Base-by-base conservation (phyloP, 2,797 vertebrate genomes). In the Danio tinwini region DNA sequence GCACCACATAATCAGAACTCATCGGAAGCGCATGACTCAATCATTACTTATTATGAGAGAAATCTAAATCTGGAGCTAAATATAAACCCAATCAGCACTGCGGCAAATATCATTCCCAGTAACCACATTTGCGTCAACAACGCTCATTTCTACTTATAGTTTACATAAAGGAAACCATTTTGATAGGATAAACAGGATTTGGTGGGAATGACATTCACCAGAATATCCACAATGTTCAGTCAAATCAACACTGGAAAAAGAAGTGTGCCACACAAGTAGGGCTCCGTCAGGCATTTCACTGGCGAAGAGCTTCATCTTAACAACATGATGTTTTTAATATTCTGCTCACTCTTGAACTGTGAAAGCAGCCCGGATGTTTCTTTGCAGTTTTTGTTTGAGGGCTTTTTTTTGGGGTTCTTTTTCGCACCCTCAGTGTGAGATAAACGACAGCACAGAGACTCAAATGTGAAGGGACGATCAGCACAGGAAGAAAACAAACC, bases 331-430 rank as follows among this genome's bases (percentile, higher is more conserved):
- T 59, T 80, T 85, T 88, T 85, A 76, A 84, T 70, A 86, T 88
- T 86, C 86, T 70, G 76, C 61, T 86, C 85, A 86, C 85, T 86
- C 77, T 64, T 55, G 61, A 77, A 76, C 68, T 68, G 81, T 64
- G 59, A 63, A 78, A 68, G 40, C 62, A 77, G 56, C 13, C 62
- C 49, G 52, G 81, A 70, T 58, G 37, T 71, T 73, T 82, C 82
- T 78, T 78, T 78, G 76, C 62, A 21, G 85, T 47, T n/a, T 39
- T 73, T 45, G 88, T 81, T 49, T 5, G 12, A 29, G 59, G 42
- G 64, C 69, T 71, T 70, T 67, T 44, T 13, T 29, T 83, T 75
- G 44, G 53, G 40, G 9, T 61, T 55, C 1, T 53, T 21, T 16
- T 53, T 56, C 29, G 21, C 50, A 47, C 21, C 40, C n/a, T 45